Evolutionary conservation across 2,888 invertebrate species (phyloP), one percentile per base, ranked within the genome.

Genomic region (Mystacides longicornis): DNA sequence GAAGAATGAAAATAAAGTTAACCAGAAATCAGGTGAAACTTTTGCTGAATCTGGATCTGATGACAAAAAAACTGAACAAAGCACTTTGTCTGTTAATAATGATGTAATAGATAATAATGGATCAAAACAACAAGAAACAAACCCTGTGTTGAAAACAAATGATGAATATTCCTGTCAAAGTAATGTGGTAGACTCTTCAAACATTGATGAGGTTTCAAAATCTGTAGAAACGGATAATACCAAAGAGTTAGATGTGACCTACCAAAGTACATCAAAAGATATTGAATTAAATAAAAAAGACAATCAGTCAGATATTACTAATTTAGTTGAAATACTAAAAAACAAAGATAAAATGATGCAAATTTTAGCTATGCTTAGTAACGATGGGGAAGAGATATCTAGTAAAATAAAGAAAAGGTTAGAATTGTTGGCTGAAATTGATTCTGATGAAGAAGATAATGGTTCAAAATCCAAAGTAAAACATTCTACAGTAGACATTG

Each of bases 341-440:
- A 71, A 75, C 62, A 77, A 78, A 64, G 67, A 72, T 1, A 77
- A 77, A 68, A 71, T 80, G 43, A 72, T 78, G 63, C 72, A 77
- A 61, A 68, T 77, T 49, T 64, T 81, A 11, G 68, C 67, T 23
- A 67, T 71, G 66, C 62, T 77, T 33, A 73, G 74, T 21, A 73
- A 74, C 45, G 66, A 74, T 2, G 66, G 64, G 60, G 74, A 73
- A 49, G 58, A 56, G 14, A 52, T 65, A 4, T 73, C 75, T 62
- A 72, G 78, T 53, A 77, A 78, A 65, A 73, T 80, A 51, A 78
- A 77, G 63, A 81, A 80, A 62, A 81, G 79, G 62, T 73, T 82
- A 21, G 77, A 79, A 63, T 79, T 75, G 63, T 71, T 80, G 1
- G 74, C 80, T 59, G 77, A 78, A 64, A 77, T 80, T 3, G 78